phyloP scores from a whole-genome alignment of 2,113 vertebrate genomes.

The Aptenodytes forsteri region DNA sequence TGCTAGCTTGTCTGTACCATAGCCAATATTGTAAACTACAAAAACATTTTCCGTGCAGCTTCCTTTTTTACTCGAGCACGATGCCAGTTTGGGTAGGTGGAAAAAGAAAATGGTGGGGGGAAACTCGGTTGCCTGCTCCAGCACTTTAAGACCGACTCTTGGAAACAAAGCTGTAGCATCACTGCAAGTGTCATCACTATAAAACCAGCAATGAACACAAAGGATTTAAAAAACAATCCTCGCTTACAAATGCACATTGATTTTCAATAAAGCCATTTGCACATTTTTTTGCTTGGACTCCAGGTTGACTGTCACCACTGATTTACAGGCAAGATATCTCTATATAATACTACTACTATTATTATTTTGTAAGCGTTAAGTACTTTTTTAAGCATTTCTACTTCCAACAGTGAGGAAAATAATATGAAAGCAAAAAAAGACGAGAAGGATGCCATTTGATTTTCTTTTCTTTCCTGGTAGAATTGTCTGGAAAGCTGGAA shows the following conservation, averaged over 20 bases:
- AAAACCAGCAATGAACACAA: slow-evolving; percentile 11
- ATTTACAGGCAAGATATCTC: slow-evolving; percentile 48
- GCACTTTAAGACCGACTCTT: neutral
- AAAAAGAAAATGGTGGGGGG: neutral
- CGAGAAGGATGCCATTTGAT: slow-evolving; percentile 24
- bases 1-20: neutral
- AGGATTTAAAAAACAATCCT: slow-evolving; percentile 44
- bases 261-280: slow-evolving; percentile 74
- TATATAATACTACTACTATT: slow-evolving; percentile 12
- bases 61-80: neutral
- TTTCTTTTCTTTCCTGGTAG: slow-evolving; percentile 20
- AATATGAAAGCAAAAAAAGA: neutral
- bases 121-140: neutral
- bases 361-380: neutral
- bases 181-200: neutral
- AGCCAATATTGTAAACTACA: neutral
- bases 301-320: slow-evolving; percentile 33
- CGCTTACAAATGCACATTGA: slow-evolving; percentile 65
- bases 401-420: neutral
- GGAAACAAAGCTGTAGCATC: neutral
- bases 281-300: slow-evolving; percentile 46
- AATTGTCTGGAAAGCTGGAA: slow-evolving; percentile 58
- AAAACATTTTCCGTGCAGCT: neutral
- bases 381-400: neutral
- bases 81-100: neutral